These are phyloP conservation scores for Heliconius aoede DNA, from an alignment of 2,888 invertebrate genomes.

Conservation along the genomic window DNA sequence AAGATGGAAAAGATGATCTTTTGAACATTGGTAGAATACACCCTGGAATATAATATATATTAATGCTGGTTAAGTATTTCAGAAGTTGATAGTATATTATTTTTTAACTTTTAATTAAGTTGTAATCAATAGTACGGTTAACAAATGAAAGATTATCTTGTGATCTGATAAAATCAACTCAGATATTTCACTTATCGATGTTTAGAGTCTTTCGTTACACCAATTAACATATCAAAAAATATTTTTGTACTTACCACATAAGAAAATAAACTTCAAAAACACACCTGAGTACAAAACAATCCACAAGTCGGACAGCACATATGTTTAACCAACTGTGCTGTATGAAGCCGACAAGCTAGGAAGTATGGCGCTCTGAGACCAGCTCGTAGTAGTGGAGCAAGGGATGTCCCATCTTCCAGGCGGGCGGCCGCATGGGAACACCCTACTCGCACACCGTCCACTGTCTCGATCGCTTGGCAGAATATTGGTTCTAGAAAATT, in stretches of 20 bases:
- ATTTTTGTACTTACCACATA: too few species aligned
- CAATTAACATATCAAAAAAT: neutral
- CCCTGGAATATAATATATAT: constrained; percentile 81
- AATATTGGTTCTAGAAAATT: constrained; percentile 72
- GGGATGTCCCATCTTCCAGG: constrained; percentile 72
- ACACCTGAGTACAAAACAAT: constrained; percentile 88
- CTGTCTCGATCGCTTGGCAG: constrained; percentile 90
- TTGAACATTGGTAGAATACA: constrained; percentile 90
- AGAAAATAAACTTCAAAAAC: neutral
- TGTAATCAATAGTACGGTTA: too few species aligned
- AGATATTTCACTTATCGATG: neutral
- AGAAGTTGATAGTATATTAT: neutral
- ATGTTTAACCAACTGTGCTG: constrained; percentile 89
- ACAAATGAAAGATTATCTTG: too few species aligned
- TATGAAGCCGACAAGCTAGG: constrained; percentile 91
- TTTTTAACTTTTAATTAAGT: too few species aligned
- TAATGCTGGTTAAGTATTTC: neutral
- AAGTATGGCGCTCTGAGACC: constrained; percentile 91
- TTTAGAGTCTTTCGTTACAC: neutral
- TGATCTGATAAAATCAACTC: neutral
- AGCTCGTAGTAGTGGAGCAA: constrained; percentile 87
- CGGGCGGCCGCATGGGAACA: constrained; percentile 88
- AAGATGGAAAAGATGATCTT: constrained; percentile 92
- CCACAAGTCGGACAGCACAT: constrained; percentile 96
- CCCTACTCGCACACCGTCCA: constrained; percentile 89